Evolutionary conservation across 2,113 vertebrate species (phyloP).

Genomic region (Etheostoma cragini): DNA sequence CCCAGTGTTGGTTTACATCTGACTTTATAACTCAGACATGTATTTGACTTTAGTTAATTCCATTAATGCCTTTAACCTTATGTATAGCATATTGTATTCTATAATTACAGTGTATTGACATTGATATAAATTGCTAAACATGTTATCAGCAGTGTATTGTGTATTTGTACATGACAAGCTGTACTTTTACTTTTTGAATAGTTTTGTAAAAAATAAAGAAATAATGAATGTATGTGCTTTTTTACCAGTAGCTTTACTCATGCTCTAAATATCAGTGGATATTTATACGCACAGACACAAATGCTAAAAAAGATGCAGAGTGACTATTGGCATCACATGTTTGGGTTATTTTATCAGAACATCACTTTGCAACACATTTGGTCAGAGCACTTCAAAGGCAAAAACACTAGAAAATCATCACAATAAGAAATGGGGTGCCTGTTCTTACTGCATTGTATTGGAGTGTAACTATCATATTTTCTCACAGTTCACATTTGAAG

Average conservation of each 20-base stretch:
- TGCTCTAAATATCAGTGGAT: neutral
- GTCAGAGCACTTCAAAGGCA: constrained; percentile 10
- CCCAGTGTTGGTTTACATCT: neutral
- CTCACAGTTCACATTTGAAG: constrained; percentile 14
- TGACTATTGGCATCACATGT: neutral
- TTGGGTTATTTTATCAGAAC: neutral
- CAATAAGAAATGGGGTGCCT: neutral
- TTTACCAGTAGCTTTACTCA: neutral
- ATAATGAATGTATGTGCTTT: neutral
- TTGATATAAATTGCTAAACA: neutral
- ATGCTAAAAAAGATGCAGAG: neutral
- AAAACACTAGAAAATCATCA: neutral
- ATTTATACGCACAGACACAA: too few species aligned
- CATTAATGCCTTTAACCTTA: neutral
- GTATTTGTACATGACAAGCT: neutral
- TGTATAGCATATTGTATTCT: neutral
- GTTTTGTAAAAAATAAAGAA: neutral
- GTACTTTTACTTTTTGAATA: neutral
- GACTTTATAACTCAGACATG: neutral
- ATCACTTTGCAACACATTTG: neutral
- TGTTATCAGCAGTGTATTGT: neutral
- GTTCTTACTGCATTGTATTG: neutral
- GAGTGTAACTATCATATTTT: neutral
- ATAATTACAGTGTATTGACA: too few species aligned
- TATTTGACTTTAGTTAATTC: neutral